Evolutionary conservation across 1,140 invertebrate species (phyloP).

Genomic region (Eriocheir sinensis): DNA sequence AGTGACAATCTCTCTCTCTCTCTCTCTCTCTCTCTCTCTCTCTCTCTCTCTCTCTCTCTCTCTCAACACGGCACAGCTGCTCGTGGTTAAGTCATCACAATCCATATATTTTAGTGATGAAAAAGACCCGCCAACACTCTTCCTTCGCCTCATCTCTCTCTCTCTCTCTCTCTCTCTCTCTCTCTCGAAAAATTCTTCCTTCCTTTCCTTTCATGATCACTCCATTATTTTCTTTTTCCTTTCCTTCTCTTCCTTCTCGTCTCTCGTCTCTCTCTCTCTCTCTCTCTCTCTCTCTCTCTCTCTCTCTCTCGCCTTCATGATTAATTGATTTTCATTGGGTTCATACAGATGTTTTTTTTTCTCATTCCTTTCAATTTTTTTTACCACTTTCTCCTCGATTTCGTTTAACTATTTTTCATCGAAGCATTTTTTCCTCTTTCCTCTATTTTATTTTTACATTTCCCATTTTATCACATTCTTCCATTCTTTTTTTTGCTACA

Average conservation of each 20-base stretch:
- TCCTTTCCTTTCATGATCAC: too few relatives aligned
- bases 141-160: background rate
- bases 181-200: too few relatives aligned
- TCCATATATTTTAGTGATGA: background rate
- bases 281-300: too few relatives aligned
- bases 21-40: constrained; percentile 8
- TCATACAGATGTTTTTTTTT: too few relatives aligned
- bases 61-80: background rate
- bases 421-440: background rate
- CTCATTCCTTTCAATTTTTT: background rate
- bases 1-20: background rate
- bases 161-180: background rate
- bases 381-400: background rate
- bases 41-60: constrained; percentile 18
- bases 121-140: background rate
- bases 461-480: background rate
- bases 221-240: too few relatives aligned
- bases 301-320: too few relatives aligned
- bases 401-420: background rate
- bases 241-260: too few relatives aligned
- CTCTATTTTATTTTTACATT: too few relatives aligned
- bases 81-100: background rate
- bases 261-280: too few relatives aligned
- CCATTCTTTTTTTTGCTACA: background rate
- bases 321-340: too few relatives aligned